These are phyloP conservation scores for Drosophila suzukii DNA, from an alignment of 1,140 invertebrate species.

Conservation along the genomic window DNA sequence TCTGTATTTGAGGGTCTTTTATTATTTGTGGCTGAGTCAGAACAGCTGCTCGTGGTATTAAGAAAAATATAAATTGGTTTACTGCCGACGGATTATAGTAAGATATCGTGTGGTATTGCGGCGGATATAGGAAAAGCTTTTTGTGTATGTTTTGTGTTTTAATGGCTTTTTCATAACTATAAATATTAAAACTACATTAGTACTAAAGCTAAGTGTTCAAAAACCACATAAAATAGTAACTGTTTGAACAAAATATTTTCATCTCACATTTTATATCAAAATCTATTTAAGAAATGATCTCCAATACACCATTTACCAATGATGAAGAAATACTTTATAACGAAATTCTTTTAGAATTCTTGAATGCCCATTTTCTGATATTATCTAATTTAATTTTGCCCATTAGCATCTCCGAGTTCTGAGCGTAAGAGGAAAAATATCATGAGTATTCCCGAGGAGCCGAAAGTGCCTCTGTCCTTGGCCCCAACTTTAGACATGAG, in stretches of 20 bases:
- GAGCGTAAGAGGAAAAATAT: constrained; percentile 55
- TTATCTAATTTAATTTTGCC: background rate
- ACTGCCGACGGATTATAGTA: constrained; percentile 52
- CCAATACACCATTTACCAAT: too few species aligned
- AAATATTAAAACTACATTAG: too few species aligned
- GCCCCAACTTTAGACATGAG: constrained; percentile 67
- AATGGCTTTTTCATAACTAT: background rate
- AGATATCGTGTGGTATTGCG: constrained; percentile 18
- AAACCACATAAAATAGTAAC: background rate
- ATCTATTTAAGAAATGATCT: too few species aligned
- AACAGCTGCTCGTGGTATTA: constrained; percentile 32
- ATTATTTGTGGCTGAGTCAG: background rate
- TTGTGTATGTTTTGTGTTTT: background rate
- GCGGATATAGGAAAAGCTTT: background rate
- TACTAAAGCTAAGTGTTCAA: background rate
- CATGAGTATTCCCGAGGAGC: constrained; percentile 64
- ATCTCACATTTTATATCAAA: too few species aligned
- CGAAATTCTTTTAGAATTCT: background rate
- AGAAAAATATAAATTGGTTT: background rate
- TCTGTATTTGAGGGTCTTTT: constrained; percentile 3
- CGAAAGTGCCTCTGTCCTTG: constrained; percentile 37
- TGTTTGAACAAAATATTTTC: background rate
- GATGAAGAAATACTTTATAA: background rate
- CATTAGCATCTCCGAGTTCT: constrained; percentile 8
- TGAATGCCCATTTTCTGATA: background rate